Evolutionary conservation across 2,797 vertebrate species (phyloP), one percentile per base, ranked within the genome.

Genomic region (Anguilla obscura): DNA sequence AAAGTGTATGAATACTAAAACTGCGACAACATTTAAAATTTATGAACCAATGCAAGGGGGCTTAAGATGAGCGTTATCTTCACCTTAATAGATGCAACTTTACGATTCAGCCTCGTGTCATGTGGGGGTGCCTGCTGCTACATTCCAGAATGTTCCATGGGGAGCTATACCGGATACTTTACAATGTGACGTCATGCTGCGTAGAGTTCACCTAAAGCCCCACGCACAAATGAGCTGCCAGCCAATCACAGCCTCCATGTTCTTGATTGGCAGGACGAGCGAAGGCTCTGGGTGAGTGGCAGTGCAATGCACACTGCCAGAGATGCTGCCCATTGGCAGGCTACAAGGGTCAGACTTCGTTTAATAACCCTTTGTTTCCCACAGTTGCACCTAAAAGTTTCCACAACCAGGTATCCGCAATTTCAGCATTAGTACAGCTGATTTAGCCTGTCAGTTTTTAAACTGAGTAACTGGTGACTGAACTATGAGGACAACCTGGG

Each of bases 11-110:
- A 87, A 87, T 87, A 87, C 45, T 84, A 83, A 91, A 90, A 86
- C 88, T 54, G 24, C 82, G 91, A 91, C 87, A 83, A 85, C 92
- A 92, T 89, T 93, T 93, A 90, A 94, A 92, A 92, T 94, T 93
- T 92, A 94, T 92, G 91, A 91, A 91, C 89, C 90, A 52, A 66
- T 89, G 91, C 90, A 92, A 94, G 86, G 56, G 91, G 92, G 92
- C 88, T 94, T 92, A 89, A 93, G 83, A 93, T 89, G 90, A 94
- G 92, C 91, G 91, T 94, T 93, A 92, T 91, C 50, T 30, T 90
- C 54, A 0, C 63, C 85, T 86, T 90, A 92, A 89, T 90, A 93
- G 48, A 93, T 86, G 86, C 88, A 84, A 90, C 90, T 93, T 92
- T 93, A 93, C 91, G 89, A 92, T 91, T 56, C 84, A 88, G 88